phyloP scores from a whole-genome alignment of 2,113 vertebrate species.

The Laterallus jamaicensis region DNA sequence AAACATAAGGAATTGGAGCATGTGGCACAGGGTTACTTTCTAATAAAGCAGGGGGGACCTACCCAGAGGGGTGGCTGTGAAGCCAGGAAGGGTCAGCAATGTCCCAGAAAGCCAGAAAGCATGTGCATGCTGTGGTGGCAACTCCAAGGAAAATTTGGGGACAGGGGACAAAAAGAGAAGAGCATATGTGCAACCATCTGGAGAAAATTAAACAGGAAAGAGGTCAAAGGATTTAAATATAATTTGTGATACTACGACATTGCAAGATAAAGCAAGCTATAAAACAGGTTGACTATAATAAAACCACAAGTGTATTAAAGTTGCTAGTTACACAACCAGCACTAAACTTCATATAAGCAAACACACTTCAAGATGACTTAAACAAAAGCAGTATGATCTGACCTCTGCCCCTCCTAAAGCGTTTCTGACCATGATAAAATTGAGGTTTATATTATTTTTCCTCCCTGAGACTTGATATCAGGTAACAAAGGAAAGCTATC shows the following conservation, averaged over 20 bases:
- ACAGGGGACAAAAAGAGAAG: not conserved
- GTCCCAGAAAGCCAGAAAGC: not conserved
- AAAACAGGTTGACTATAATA: conserved; percentile 1
- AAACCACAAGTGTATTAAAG: not conserved
- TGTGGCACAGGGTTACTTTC: not conserved
- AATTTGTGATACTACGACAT: not conserved
- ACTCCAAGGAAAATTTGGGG: not conserved
- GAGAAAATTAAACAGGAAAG: not conserved
- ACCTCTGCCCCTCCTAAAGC: not conserved
- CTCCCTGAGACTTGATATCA: not conserved
- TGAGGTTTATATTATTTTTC: not conserved
- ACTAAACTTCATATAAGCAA: not conserved
- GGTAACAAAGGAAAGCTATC: not conserved
- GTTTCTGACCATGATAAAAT: not conserved
- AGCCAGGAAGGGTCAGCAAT: not conserved
- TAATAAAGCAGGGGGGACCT: not conserved
- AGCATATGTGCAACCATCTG: fast-evolving
- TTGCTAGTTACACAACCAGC: not conserved
- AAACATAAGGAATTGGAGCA: fast-evolving
- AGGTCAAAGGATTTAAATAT: conserved; percentile 24
- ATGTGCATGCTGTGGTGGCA: fast-evolving
- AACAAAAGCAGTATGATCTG: not conserved
- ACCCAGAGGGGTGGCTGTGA: fast-evolving
- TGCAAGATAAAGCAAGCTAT: not conserved
- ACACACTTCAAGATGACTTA: not conserved